phyloP scores from a whole-genome alignment of 2,113 vertebrate species.

The Callipepla squamata region DNA sequence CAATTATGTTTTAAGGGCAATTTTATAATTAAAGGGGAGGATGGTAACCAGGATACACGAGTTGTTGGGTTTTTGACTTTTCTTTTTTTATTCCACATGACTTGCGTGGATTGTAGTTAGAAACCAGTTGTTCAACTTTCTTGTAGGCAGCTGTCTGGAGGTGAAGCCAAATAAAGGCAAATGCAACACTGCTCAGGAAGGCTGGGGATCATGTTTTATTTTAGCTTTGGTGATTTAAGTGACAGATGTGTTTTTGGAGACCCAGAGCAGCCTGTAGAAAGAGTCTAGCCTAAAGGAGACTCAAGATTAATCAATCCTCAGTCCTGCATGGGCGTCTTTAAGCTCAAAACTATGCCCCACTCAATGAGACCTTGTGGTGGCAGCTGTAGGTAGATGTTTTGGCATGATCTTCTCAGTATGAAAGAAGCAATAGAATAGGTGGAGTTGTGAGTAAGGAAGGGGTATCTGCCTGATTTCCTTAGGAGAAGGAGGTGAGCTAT shows the following conservation, averaged over 20 bases:
- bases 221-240: background rate
- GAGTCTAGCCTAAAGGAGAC: background rate
- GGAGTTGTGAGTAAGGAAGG: background rate
- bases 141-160: background rate
- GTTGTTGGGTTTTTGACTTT: conserved; percentile 33
- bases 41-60: conserved; percentile 64
- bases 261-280: background rate
- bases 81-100: conserved; percentile 3
- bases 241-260: background rate
- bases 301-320: background rate
- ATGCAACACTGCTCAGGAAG: background rate
- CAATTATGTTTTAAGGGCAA: conserved; percentile 72
- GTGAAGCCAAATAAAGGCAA: background rate
- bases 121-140: conserved; percentile 50
- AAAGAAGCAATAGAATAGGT: background rate
- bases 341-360: background rate
- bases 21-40: conserved; percentile 65
- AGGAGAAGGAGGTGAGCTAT: background rate
- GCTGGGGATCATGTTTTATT: background rate
- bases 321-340: background rate
- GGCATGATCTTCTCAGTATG: background rate
- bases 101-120: conserved; percentile 23
- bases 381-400: background rate
- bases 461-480: background rate
- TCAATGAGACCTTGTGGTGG: background rate